Evolutionary conservation across 2,113 vertebrate species (phyloP).

Genomic region (Abramis brama): DNA sequence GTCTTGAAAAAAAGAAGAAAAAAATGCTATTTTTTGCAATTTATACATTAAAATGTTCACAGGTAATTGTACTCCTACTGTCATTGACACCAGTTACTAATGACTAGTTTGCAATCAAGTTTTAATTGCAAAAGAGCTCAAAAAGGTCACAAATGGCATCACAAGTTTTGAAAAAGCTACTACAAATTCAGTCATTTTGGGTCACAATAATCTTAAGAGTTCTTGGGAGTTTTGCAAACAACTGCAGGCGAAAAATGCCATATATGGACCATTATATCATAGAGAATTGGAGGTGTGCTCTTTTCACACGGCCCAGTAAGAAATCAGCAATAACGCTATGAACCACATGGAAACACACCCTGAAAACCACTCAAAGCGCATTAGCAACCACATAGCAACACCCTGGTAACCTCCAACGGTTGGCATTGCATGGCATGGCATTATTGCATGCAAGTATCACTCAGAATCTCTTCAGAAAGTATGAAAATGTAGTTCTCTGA

Average conservation of each 20-base stretch:
- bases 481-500: not conserved
- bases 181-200: not conserved
- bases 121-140: too few species aligned
- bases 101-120: too few species aligned
- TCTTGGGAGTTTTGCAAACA: not conserved
- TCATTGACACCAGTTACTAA: too few species aligned
- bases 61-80: too few species aligned
- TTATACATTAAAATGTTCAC: too few species aligned
- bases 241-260: not conserved
- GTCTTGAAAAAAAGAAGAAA: too few species aligned
- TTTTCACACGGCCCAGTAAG: not conserved
- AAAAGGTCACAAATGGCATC: not conserved
- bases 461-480: not conserved
- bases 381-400: not conserved
- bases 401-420: not conserved
- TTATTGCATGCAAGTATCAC: not conserved
- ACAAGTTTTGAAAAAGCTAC: not conserved
- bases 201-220: not conserved
- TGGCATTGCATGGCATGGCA: not conserved
- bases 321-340: not conserved
- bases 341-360: not conserved
- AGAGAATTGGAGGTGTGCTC: not conserved
- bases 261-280: not conserved
- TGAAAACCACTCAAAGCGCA: not conserved
- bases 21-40: too few species aligned